Base-by-base conservation (phyloP, 2,888 invertebrate species). In the Aporophyla nigra region DNA sequence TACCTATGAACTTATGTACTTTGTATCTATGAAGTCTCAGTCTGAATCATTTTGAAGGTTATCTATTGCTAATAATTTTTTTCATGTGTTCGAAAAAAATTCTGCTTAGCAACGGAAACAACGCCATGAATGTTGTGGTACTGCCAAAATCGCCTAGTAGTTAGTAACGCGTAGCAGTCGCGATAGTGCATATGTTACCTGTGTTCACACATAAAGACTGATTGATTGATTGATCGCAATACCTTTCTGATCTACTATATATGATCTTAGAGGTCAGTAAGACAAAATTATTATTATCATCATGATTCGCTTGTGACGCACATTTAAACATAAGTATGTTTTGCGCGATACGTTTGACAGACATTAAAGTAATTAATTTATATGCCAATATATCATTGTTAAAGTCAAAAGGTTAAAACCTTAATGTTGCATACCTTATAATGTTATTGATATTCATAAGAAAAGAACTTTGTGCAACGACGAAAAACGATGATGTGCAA, bases 221-320 rank as follows among this genome's bases (percentile, higher is more conserved):
- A n/a, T n/a, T n/a, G n/a, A n/a, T n/a, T n/a, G n/a, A n/a, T n/a
- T n/a, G n/a, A n/a, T 33, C 33, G 33, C 33, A 33, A 33, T 33
- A 33, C 33, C 33, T 33, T 3, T 33, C 12, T 24, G 19, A 63
- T 46, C 24, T 65, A 65, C 9, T 1, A 21, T 6, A 10, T 24
- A 46, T 54, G n/a, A 58, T 43, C 66, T 1, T 7, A 68, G 6
- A 63, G 62, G 40, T 69, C 14, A 63, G n/a, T 12, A 56, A 62
- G 2, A 24, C 12, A 51, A 54, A 63, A 46, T 56, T 51, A 49
- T 19, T 51, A 56, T 51, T 24, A 5, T 10, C 9, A 4, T 10
- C 9, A 16, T 16, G 51, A 56, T 58, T 21, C 5, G 43, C 24
- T 24, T 49, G 33, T 71, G 80, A 71, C 77, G 79, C 33, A 71